phyloP scores from a whole-genome alignment of 2,797 vertebrate species.

The Diceros bicornis region DNA sequence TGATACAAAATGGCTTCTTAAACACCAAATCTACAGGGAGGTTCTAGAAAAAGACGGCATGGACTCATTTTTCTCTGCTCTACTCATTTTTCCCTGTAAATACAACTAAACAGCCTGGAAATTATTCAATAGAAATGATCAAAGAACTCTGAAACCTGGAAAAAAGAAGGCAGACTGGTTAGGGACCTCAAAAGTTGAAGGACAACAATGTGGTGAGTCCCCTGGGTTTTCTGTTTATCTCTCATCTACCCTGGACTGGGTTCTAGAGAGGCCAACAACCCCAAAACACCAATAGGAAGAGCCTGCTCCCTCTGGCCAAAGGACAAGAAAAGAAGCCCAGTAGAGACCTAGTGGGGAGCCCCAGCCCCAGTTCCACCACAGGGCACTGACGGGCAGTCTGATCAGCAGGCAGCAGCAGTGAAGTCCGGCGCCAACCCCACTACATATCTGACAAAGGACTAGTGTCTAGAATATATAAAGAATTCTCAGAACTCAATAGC shows the following conservation, averaged over 20 bases:
- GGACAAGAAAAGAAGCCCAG: neutral
- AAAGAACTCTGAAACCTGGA: neutral
- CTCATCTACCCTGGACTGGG: neutral
- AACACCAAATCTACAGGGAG: neutral
- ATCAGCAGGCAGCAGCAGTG: neutral
- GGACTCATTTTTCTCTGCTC: neutral
- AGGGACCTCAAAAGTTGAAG: neutral
- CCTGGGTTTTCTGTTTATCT: neutral
- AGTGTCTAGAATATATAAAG: neutral
- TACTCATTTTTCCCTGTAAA: conserved; percentile 17
- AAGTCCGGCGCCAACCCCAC: neutral
- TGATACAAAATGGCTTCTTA: conserved; percentile 43
- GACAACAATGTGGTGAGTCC: neutral
- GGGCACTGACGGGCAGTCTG: neutral
- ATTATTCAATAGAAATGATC: conserved; percentile 8
- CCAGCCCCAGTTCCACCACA: neutral
- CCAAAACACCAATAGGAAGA: neutral
- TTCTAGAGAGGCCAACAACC: neutral
- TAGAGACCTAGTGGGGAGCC: neutral
- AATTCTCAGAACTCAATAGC: conserved; percentile 6
- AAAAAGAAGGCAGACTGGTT: neutral
- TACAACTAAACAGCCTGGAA: neutral
- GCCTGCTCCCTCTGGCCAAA: neutral
- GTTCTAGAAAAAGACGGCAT: neutral
- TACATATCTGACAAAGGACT: neutral